A percentile compares a stretch with the other conserved stretches of the same genome.
Evolutionary conservation across 2,797 vertebrate species (phyloP).

Genomic region (Clarias pachynema): DNA sequence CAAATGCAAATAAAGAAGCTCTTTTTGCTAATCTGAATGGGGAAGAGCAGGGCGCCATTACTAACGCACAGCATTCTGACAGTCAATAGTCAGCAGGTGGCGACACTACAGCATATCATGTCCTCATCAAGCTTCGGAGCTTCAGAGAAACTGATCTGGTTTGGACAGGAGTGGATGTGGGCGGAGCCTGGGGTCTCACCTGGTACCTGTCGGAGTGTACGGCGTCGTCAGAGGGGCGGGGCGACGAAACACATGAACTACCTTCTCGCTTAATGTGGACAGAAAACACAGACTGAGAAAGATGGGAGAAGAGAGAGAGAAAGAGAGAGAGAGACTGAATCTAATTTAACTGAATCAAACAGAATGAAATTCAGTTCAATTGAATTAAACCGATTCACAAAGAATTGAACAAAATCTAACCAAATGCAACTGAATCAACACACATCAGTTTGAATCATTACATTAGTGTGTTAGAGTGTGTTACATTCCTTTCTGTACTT

Average conservation of each 20-base stretch:
- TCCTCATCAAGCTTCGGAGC: neutral
- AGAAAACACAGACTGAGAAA: constrained; percentile 84
- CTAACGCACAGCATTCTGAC: neutral
- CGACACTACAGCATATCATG: neutral
- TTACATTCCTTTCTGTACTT: neutral
- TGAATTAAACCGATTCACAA: neutral
- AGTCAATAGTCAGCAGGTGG: neutral
- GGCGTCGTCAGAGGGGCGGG: constrained; percentile 87
- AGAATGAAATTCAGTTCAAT: neutral
- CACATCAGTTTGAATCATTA: neutral
- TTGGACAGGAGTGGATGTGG: neutral
- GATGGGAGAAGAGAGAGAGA: constrained; percentile 46
- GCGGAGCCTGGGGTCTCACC: constrained; percentile 73
- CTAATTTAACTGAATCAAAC: neutral
- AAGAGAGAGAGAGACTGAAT: constrained; percentile 43
- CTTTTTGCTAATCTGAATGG: neutral
- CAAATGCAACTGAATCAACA: neutral
- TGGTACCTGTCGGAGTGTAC: constrained; percentile 95
- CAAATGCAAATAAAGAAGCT: neutral
- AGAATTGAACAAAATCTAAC: neutral
- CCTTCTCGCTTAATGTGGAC: constrained; percentile 94
- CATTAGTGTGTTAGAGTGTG: neutral
- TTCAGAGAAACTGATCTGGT: neutral
- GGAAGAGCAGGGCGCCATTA: neutral
- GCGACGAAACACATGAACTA: constrained; percentile 84